Evolutionary conservation across 2,888 invertebrate genomes (phyloP).

Genomic region (Microctonus aethiopoides): DNA sequence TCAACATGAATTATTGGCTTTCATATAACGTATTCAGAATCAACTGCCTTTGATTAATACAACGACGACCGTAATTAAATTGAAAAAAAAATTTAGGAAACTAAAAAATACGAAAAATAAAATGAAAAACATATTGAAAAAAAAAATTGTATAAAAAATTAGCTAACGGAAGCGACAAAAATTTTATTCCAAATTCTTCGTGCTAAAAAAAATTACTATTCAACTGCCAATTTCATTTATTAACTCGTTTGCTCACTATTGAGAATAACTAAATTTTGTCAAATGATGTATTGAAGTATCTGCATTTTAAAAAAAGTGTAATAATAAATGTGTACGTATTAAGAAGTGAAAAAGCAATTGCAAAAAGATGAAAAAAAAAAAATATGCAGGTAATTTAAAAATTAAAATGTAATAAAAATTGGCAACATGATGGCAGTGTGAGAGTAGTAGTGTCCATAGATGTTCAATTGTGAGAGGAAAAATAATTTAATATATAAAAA

Average conservation of each 20-base stretch:
- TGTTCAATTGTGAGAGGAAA: background rate
- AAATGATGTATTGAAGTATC: background rate
- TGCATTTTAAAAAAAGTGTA: background rate
- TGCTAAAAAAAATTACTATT: conserved; percentile 39
- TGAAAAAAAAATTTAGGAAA: background rate
- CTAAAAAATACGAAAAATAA: conserved; percentile 1
- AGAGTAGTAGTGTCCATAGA: no score
- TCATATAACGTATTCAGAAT: conserved; percentile 7
- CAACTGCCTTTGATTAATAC: conserved; percentile 30
- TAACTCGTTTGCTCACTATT: conserved; percentile 26
- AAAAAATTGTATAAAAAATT: background rate
- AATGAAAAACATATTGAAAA: conserved; percentile 24
- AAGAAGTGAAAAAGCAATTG: background rate
- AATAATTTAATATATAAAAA: background rate
- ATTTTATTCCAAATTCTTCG: conserved; percentile 28
- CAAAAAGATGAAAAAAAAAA: background rate
- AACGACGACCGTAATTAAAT: conserved; percentile 25
- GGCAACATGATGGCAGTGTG: no score
- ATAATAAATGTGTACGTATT: background rate
- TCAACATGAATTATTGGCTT: conserved; percentile 25
- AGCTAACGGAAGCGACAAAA: background rate
- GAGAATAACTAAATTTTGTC: background rate
- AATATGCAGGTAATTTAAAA: no score
- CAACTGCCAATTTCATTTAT: conserved; percentile 58
- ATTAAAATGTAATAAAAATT: no score